Evolutionary conservation across 2,888 invertebrate genomes (phyloP), one percentile per base, ranked within the genome.

Genomic region (Acanthosepion lycidas): DNA sequence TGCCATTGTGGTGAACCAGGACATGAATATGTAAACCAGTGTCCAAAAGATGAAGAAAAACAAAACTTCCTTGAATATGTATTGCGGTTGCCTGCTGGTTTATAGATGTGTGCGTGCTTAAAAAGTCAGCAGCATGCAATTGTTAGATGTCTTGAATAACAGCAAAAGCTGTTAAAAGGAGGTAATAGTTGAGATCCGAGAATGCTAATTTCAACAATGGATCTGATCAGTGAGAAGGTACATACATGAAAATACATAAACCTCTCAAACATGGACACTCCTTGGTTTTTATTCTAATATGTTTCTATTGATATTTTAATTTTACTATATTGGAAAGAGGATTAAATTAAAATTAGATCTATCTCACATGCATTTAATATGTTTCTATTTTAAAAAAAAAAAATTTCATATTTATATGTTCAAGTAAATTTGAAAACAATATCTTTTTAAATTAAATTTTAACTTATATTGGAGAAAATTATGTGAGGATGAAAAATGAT

Each of bases 1-100:
- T 93, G 53, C 93, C 93, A 93, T 15, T 53, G 93, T 53, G 53
- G 53, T 93, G 93, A 93, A 93, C 93, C 53, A 53, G 51, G 49
- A 93, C 53, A 93, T 53, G 93, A 49, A 53, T 49, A 48, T 93
- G 53, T n/a, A 93, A 33, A 93, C 93, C 51, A 93, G 28, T 93
- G 93, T 93, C 93, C 53, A 93, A 78, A 78, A 78, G n/a, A 78
- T 12, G 78, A n/a, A 78, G n/a, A 78, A 78, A n/a, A 78, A 78
- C 64, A 78, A 78, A n/a, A 78, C n/a, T 78, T 78, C 20, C 78
- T 78, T 78, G 78, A 78, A 78, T 78, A 78, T 78, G 78, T 78
- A 78, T 78, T 78, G 78, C 12, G 78, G 78, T 15, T 78, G 78
- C 28, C 78, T 78, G 78, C 78, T n/a, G 78, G 15, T 78, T 78